Evolutionary conservation across 2,113 vertebrate species (phyloP).

Genomic region (Phylloscopus whistleri): DNA sequence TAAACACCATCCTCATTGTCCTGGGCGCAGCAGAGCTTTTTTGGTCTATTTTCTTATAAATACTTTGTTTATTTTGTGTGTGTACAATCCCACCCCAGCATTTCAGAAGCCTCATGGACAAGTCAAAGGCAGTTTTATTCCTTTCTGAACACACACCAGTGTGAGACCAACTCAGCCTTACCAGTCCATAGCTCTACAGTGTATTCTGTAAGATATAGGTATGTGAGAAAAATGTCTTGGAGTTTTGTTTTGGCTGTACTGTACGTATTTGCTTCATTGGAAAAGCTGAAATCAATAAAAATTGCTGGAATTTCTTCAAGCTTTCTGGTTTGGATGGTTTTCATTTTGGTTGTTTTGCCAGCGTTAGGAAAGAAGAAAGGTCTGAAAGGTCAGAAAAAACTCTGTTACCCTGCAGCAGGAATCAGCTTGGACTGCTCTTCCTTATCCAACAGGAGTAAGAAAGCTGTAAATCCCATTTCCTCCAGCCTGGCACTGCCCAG

Average conservation of each 20-base stretch:
- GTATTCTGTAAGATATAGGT: constrained; percentile 64
- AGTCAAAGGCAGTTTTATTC: constrained; percentile 35
- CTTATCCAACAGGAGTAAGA: not conserved
- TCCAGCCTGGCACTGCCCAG: not conserved
- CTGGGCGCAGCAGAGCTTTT: constrained; percentile 10
- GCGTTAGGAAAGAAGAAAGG: not conserved
- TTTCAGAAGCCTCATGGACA: constrained; percentile 64
- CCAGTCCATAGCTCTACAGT: constrained; percentile 39
- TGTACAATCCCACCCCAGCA: constrained; percentile 52
- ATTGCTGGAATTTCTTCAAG: constrained; percentile 50
- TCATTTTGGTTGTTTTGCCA: not conserved
- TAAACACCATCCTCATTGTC: constrained; percentile 31
- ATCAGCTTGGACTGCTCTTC: not conserved
- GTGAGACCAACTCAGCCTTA: constrained; percentile 24
- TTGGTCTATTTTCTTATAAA: not conserved
- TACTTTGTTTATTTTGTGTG: constrained; percentile 46
- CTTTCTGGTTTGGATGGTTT: not conserved
- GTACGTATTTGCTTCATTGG: constrained; percentile 69
- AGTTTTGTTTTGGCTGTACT: constrained; percentile 59
- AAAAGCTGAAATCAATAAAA: constrained; percentile 71
- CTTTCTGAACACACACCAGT: constrained; percentile 17
- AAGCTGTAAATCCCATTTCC: not conserved
- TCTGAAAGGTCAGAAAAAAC: not conserved
- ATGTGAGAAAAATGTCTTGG: constrained; percentile 43
- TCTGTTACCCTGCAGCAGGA: not conserved